A percentile compares a stretch with the other conserved stretches of the same genome.
Conservation (phyloP, 37 sponge, comb jelly and placozoan species). For the Spongia lamella region DNA sequence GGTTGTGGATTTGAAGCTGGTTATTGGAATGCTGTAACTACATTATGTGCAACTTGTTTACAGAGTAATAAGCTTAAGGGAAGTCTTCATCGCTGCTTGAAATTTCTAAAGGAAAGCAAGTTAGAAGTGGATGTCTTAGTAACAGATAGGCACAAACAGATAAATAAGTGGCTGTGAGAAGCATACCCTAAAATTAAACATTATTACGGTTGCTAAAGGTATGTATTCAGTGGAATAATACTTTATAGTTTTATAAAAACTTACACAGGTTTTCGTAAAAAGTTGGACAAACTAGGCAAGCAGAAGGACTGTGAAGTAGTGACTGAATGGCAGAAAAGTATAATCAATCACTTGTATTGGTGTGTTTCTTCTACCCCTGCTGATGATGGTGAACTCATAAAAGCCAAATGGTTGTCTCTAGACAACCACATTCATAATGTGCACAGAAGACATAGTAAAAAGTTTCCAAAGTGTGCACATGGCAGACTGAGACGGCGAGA, state of each 20-base stretch:
- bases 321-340: slow-evolving; percentile 29
- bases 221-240: slow-evolving; percentile 2
- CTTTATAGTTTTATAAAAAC: too few relatives aligned
- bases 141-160: slow-evolving; percentile 8
- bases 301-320: slow-evolving; percentile 45
- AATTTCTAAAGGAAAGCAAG: not conserved
- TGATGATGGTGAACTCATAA: slow-evolving; percentile 19
- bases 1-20: slow-evolving; percentile 52
- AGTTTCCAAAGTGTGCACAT: slow-evolving; percentile 27
- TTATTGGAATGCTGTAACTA: slow-evolving; percentile 8
- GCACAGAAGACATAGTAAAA: slow-evolving; percentile 1
- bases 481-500: not conserved
- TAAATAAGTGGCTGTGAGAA: slow-evolving; percentile 40
- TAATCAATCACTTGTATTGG: slow-evolving; percentile 55
- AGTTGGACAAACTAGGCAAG: not conserved
- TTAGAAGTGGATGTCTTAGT: not conserved
- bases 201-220: slow-evolving; percentile 63
- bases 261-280: slow-evolving; percentile 11
- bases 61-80: slow-evolving; percentile 31
- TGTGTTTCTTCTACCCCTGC: slow-evolving; percentile 46
- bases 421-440: slow-evolving; percentile 61
- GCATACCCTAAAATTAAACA: slow-evolving; percentile 21
- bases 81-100: slow-evolving; percentile 1
- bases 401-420: slow-evolving; percentile 60
- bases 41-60: not conserved